phyloP scores from a whole-genome alignment of 2,888 invertebrate species.

The Pseudeuparius sepicola region DNA sequence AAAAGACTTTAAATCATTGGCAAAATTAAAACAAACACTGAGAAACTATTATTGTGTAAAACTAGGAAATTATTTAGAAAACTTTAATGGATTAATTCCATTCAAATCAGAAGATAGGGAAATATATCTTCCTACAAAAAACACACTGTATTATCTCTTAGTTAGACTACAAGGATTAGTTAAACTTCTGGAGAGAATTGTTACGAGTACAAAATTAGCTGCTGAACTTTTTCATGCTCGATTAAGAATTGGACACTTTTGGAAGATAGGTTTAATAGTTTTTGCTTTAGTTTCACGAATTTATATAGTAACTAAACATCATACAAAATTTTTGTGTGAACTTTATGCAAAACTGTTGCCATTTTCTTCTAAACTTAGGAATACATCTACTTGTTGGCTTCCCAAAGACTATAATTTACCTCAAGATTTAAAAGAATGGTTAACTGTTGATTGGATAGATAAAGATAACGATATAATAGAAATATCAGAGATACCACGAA shows the following conservation, averaged over 20 bases:
- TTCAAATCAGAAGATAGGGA: constrained; percentile 17
- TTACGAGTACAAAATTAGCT: constrained; percentile 33
- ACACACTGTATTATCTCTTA: constrained; percentile 41
- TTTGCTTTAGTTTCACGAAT: constrained; percentile 40
- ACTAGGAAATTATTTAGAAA: constrained; percentile 30
- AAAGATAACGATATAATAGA: constrained; percentile 26
- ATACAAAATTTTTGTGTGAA: constrained; percentile 35
- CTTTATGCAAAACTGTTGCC: constrained; percentile 37
- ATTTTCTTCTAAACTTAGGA: constrained; percentile 32
- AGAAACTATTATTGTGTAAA: constrained; percentile 36
- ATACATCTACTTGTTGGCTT: constrained; percentile 35
- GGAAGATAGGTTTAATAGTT: constrained; percentile 37
- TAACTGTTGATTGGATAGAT: constrained; percentile 36
- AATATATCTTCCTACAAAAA: constrained; percentile 38
- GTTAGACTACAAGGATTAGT: constrained; percentile 41
- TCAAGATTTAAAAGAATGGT: constrained; percentile 37
- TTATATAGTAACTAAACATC: constrained; percentile 35
- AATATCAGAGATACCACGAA: constrained; percentile 22
- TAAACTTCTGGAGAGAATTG: constrained; percentile 38
- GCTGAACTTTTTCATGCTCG: constrained; percentile 35
- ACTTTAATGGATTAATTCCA: constrained; percentile 25
- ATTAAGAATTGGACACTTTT: constrained; percentile 40
- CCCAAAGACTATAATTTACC: constrained; percentile 37
- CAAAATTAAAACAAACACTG: constrained; percentile 39
- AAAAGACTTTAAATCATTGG: constrained; percentile 42